These are phyloP conservation scores for Eupithecia insigniata DNA, from an alignment of 2,888 invertebrate species.

Conservation along the genomic window DNA sequence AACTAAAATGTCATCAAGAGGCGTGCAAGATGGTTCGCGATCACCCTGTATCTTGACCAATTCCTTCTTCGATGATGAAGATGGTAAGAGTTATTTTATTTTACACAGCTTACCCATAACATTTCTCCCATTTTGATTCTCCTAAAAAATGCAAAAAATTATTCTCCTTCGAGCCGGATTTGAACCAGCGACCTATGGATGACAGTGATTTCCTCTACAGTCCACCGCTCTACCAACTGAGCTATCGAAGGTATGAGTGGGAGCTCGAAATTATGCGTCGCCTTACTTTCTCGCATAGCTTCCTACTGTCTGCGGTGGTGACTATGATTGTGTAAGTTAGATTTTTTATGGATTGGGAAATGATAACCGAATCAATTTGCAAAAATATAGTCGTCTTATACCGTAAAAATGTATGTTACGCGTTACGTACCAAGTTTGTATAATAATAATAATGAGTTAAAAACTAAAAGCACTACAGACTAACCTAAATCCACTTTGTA, in stretches of 20 bases:
- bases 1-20: constrained; percentile 72
- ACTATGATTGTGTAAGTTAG: background rate
- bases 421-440: no score
- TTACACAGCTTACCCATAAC: no score
- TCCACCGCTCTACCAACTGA: constrained; percentile 86
- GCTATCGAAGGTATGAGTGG: constrained; percentile 76
- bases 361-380: background rate
- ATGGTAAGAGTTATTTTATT: constrained; percentile 61
- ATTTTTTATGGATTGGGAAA: background rate
- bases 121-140: background rate
- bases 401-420: no score
- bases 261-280: constrained; percentile 46
- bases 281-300: background rate
- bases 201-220: constrained; percentile 70
- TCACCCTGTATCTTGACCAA: constrained; percentile 75
- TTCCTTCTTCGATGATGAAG: constrained; percentile 79
- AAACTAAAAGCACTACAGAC: no score
- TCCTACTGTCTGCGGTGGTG: background rate
- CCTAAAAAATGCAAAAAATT: constrained; percentile 47
- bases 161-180: constrained; percentile 85
- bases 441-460: background rate
- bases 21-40: constrained; percentile 75
- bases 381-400: no score
- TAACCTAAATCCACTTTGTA: no score
- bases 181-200: constrained; percentile 87